Percentiles rank a stretch among this genome's conserved stretches.
These are phyloP conservation scores for Plotosus lineatus DNA, from an alignment of 2,113 vertebrate species.

Conservation along the genomic window DNA sequence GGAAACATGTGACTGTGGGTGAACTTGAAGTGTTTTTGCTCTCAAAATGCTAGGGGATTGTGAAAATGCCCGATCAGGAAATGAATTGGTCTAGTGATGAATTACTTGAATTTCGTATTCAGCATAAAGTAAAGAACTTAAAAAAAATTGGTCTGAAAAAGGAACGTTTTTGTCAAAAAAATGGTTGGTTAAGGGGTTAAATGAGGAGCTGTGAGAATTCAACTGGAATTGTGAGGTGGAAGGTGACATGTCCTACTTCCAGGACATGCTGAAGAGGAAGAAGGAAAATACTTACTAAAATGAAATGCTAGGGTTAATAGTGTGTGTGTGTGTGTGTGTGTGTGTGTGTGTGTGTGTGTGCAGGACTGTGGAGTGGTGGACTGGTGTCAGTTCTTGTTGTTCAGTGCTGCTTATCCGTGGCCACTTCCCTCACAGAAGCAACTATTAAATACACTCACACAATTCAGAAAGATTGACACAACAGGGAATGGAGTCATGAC, in stretches of 20 bases:
- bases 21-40: no score
- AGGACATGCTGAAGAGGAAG: neutral
- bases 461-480: slow-evolving; percentile 73
- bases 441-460: slow-evolving; percentile 73
- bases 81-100: no score
- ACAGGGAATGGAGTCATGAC: slow-evolving; percentile 71
- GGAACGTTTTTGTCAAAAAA: no score
- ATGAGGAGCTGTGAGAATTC: neutral
- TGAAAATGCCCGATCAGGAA: no score
- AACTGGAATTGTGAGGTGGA: neutral
- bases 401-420: slow-evolving; percentile 83
- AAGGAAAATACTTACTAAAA: neutral
- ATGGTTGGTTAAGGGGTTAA: neutral
- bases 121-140: no score
- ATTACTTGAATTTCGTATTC: no score
- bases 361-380: slow-evolving; percentile 72
- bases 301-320: neutral
- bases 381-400: slow-evolving; percentile 82
- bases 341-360: slow-evolving; percentile 70
- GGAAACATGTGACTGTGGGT: no score
- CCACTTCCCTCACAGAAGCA: slow-evolving; percentile 76
- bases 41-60: no score
- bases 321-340: slow-evolving; percentile 71
- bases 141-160: no score
- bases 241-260: neutral